phyloP scores from a whole-genome alignment of 2,113 vertebrate species.

The Tragelaphus imberbis region DNA sequence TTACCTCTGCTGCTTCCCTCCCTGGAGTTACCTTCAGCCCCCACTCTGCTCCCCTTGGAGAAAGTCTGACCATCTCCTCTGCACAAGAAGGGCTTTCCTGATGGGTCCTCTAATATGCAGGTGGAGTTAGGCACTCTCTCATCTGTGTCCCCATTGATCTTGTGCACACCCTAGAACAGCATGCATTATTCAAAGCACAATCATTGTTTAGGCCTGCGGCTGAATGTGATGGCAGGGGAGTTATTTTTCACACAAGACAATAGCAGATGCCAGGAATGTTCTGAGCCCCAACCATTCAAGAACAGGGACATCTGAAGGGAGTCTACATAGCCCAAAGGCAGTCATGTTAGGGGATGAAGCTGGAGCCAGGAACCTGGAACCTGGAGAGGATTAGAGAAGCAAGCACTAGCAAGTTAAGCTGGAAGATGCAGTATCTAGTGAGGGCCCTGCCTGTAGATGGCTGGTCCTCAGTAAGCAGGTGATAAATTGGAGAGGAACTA shows the following conservation, averaged over 20 bases:
- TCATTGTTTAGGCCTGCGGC: background rate
- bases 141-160: background rate
- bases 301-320: background rate
- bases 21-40: background rate
- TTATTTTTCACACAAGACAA: background rate
- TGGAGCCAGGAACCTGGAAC: background rate
- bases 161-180: no score
- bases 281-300: background rate
- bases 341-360: background rate
- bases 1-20: background rate
- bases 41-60: fast-evolving
- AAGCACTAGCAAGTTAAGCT: background rate
- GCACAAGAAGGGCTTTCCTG: background rate
- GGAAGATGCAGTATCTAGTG: fast-evolving
- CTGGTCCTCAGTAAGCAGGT: background rate
- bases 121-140: background rate
- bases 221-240: background rate
- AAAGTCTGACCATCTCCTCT: background rate
- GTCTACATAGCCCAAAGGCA: background rate
- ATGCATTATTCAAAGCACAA: background rate
- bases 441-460: fast-evolving
- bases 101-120: background rate
- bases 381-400: background rate
- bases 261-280: background rate
- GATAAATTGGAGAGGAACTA: background rate